Evolutionary conservation across 2,888 invertebrate genomes (phyloP), one percentile per base, ranked within the genome.

Genomic region (Prosapia bicincta): DNA sequence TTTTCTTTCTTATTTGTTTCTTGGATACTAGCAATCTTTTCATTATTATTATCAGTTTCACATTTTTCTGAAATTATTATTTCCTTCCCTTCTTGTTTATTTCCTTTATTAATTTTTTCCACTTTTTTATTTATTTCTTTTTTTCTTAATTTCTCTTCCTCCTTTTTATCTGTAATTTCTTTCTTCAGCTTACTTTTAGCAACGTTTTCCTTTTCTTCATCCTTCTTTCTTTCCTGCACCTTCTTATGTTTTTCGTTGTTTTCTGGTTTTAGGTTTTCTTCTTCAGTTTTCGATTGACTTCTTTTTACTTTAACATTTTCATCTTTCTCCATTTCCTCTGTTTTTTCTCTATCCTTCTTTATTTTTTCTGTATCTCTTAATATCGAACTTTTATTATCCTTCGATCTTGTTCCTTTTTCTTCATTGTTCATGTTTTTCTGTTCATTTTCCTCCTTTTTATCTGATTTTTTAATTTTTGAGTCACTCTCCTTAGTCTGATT

Each of bases 141-240:
- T 23, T 54, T 72, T 66, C 76, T 78, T 72, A 77, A 70, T 13
- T 82, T 83, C 24, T 80, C 81, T 1, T 80, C 81, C 69, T 79
- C 80, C 0, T 82, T 82, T 24, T 81, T 81, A 2, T 81, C 79
- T 9, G 77, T 72, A 81, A 80, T 24, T 81, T 81, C 66, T 81
- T 82, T 81, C 82, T 54, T 78, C 80, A 2, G 82, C 83, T 83
- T 82, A 72, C 83, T 83, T n/a, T 81, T 82, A 30, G 83, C 83
- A 73, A 84, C 82, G 38, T 82, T 80, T 1, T 84, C 83, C 23
- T 83, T 83, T 66, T 78, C 77, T 32, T 80, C 79, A 24, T 76
- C 72, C 26, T 83, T 71, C 69, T 77, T 77, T 25, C 1, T 73
- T 71, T 77, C 71, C 26, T 66, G 72, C 70, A 54, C 20, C 20